phyloP scores from a whole-genome alignment of 2,888 invertebrate genomes.

The Pseudeuparius sepicola region DNA sequence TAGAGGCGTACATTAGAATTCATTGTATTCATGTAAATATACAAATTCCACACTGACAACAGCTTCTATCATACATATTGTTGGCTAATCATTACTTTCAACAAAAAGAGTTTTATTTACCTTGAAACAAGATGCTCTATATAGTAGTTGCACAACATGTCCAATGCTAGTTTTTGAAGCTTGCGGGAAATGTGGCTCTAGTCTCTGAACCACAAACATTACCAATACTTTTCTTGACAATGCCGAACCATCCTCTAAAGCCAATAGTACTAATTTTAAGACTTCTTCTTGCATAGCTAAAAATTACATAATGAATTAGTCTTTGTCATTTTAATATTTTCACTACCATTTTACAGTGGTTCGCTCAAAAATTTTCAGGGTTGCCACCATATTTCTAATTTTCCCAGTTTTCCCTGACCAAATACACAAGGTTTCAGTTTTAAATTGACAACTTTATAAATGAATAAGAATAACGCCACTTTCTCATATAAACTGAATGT shows the following conservation, averaged over 20 bases:
- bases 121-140: constrained; percentile 97
- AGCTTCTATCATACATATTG: no score
- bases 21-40: no score
- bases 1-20: no score
- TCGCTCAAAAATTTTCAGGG: not conserved
- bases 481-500: no score
- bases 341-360: no score
- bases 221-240: constrained; percentile 90
- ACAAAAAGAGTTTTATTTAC: constrained; percentile 48
- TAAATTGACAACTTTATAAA: no score
- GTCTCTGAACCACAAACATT: constrained; percentile 95
- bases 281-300: constrained; percentile 98
- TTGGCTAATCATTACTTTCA: no score
- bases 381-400: not conserved
- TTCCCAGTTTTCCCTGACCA: no score
- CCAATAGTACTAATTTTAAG: constrained; percentile 82
- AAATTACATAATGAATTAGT: constrained; percentile 17
- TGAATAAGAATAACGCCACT: no score
- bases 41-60: no score
- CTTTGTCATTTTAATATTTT: no score
- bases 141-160: constrained; percentile 95
- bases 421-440: no score
- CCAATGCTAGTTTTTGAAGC: constrained; percentile 99
- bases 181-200: constrained; percentile 91
- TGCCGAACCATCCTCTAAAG: constrained; percentile 91